Percentiles rank a stretch among this genome's conserved stretches.
Evolutionary conservation across 2,888 invertebrate species (phyloP).

Genomic region (Acrobasis consociella): DNA sequence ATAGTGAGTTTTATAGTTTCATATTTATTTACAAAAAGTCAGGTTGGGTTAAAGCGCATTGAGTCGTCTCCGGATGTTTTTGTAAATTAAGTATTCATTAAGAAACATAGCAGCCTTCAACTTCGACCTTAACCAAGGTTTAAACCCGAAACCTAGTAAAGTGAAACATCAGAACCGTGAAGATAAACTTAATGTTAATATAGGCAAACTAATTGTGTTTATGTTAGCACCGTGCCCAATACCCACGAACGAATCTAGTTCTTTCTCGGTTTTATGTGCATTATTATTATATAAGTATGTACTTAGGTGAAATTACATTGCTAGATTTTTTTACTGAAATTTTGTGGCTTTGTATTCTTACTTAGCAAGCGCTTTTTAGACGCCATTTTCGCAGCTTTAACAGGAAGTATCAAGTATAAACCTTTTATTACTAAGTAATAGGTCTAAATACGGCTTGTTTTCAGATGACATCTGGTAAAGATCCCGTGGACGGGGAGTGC

Average conservation of each 20-base stretch:
- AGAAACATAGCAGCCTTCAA: neutral
- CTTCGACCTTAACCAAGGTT: slow-evolving; percentile 3
- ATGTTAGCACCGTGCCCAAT: neutral
- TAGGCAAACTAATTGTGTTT: slow-evolving; percentile 1
- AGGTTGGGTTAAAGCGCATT: too few relatives aligned
- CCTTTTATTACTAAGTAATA: too few relatives aligned
- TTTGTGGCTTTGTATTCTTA: neutral
- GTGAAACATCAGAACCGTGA: neutral
- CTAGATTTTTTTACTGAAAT: too few relatives aligned
- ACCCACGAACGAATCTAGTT: neutral
- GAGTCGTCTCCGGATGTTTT: too few relatives aligned
- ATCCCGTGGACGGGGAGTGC: slow-evolving; percentile 30
- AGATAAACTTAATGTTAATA: neutral
- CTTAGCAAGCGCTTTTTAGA: too few relatives aligned
- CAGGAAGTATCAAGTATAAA: neutral
- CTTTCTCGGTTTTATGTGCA: neutral
- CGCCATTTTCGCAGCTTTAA: too few relatives aligned
- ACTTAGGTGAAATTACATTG: too few relatives aligned
- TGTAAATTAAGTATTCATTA: neutral
- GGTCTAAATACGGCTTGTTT: neutral
- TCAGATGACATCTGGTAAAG: slow-evolving; percentile 45
- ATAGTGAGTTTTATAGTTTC: too few relatives aligned
- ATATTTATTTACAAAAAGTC: too few relatives aligned
- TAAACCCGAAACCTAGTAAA: neutral
- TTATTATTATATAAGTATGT: too few relatives aligned